These are phyloP conservation scores for Apus apus DNA, from an alignment of 2,113 vertebrate species.

Conservation along the genomic window DNA sequence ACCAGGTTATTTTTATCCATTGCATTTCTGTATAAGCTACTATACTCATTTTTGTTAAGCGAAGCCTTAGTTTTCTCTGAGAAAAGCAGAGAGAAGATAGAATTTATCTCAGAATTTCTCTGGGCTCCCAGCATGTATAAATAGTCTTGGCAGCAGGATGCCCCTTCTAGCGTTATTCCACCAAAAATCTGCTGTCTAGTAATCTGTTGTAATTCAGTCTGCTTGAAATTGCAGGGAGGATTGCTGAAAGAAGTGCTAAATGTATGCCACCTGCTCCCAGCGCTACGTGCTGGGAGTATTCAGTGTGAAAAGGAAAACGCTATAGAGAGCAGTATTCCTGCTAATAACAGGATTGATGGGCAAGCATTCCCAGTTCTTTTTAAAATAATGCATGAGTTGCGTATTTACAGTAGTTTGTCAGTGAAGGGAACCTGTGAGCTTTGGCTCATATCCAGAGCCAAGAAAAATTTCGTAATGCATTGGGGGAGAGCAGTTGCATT, in stretches of 20 bases:
- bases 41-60: not conserved
- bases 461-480: not conserved
- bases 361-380: not conserved
- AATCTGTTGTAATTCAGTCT: slow-evolving; percentile 27
- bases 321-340: not conserved
- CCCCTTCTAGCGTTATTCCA: slow-evolving; percentile 37
- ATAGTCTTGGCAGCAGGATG: slow-evolving; percentile 24
- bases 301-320: not conserved
- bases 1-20: not conserved
- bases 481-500: not conserved
- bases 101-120: not conserved
- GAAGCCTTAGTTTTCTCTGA: not conserved
- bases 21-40: not conserved
- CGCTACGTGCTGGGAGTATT: not conserved
- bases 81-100: not conserved
- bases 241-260: not conserved
- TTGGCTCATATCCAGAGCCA: not conserved
- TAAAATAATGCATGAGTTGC: not conserved
- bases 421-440: not conserved
- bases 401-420: not conserved
- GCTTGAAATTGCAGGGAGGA: not conserved
- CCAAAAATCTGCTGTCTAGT: slow-evolving; percentile 34
- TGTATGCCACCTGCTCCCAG: not conserved
- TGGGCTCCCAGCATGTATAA: slow-evolving; percentile 18
- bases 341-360: not conserved